These are phyloP conservation scores for Tachypleus tridentatus DNA, from an alignment of 1,140 invertebrate species.

Conservation along the genomic window DNA sequence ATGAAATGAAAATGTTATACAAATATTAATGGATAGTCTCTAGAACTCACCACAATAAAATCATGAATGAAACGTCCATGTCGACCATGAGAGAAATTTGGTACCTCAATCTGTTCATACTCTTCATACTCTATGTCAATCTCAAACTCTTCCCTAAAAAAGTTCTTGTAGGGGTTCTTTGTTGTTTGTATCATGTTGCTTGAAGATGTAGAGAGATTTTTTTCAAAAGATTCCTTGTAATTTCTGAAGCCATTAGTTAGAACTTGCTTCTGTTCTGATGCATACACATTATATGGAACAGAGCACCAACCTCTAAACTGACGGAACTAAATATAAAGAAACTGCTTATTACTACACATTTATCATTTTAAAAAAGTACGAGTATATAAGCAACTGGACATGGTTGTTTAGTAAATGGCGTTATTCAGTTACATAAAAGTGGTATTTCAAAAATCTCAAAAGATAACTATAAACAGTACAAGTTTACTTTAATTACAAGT, in stretches of 20 bases:
- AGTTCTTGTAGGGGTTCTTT: slow-evolving; percentile 24
- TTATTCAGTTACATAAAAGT: slow-evolving; percentile 12
- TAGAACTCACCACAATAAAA: slow-evolving; percentile 52
- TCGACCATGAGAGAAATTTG: slow-evolving; percentile 59
- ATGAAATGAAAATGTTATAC: slow-evolving; percentile 4
- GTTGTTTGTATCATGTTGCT: slow-evolving; percentile 14
- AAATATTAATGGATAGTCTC: neutral
- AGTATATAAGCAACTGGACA: slow-evolving; percentile 3
- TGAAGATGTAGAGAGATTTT: too few species aligned
- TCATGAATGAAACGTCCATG: slow-evolving; percentile 76
- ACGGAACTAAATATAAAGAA: slow-evolving; percentile 35
- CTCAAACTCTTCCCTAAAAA: slow-evolving; percentile 63
- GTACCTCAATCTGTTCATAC: slow-evolving; percentile 65
- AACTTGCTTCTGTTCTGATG: slow-evolving; percentile 15
- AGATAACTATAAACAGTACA: slow-evolving; percentile 10
- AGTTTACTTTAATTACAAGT: slow-evolving; percentile 3
- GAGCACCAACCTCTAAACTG: slow-evolving; percentile 52
- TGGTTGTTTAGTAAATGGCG: neutral
- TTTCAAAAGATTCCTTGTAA: neutral
- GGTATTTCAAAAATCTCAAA: slow-evolving; percentile 14
- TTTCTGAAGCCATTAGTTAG: slow-evolving; percentile 6
- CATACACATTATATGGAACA: slow-evolving; percentile 43
- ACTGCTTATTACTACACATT: neutral
- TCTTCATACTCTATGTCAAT: slow-evolving; percentile 51
- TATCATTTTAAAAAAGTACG: neutral